These are phyloP conservation scores for Oryzias curvinotus DNA, from an alignment of 2,113 vertebrate species.

Conservation along the genomic window DNA sequence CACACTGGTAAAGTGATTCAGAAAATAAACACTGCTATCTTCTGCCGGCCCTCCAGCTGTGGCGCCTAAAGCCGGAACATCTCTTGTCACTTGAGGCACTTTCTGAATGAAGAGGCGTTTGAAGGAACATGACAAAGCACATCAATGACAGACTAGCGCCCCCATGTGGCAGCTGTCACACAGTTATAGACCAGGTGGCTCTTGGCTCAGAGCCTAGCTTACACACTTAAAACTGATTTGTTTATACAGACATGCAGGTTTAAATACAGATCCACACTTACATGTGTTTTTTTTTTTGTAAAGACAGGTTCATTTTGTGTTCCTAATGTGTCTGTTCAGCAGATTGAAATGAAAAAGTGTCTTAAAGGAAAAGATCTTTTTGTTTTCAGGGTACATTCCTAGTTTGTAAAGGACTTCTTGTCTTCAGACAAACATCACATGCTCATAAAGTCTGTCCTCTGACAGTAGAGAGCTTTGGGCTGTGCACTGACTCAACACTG, in stretches of 20 bases:
- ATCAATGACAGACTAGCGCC: constrained; percentile 49
- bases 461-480: constrained; percentile 29
- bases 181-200: constrained; percentile 41
- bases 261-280: constrained; percentile 58
- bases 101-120: constrained; percentile 69
- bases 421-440: constrained; percentile 57
- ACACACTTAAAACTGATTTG: constrained; percentile 45
- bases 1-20: constrained; percentile 70
- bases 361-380: not conserved
- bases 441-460: constrained; percentile 30
- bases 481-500: constrained; percentile 49
- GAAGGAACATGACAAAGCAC: constrained; percentile 41
- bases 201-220: constrained; percentile 40
- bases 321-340: constrained; percentile 7
- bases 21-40: constrained; percentile 76
- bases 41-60: constrained; percentile 48
- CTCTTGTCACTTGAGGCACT: constrained; percentile 69
- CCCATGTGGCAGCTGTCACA: constrained; percentile 44
- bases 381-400: constrained; percentile 30
- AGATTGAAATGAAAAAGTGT: constrained; percentile 3
- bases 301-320: constrained; percentile 5
- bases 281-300: constrained; percentile 26
- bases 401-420: constrained; percentile 25
- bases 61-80: constrained; percentile 55
- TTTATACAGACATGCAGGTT: constrained; percentile 63